Percentiles rank a stretch among this genome's conserved stretches.
Evolutionary conservation across 2,888 invertebrate species (phyloP).

Genomic region (Hypsopygia costalis): DNA sequence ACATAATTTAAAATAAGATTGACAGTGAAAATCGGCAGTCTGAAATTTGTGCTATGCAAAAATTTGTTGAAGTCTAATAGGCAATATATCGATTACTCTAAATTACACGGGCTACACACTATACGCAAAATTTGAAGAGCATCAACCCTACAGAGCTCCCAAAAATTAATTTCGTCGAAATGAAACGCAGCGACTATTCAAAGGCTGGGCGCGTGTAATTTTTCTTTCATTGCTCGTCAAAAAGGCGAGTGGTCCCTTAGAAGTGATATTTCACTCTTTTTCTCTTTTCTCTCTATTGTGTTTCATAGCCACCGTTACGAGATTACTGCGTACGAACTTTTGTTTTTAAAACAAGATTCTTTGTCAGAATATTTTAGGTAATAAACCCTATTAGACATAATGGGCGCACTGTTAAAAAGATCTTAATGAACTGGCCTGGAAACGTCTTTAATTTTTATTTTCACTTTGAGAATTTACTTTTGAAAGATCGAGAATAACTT

Average conservation of each 20-base stretch:
- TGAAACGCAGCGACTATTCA: constrained; percentile 35
- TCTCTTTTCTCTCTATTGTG: neutral
- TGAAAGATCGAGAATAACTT: neutral
- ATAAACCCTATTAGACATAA: constrained; percentile 7
- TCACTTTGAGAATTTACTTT: neutral
- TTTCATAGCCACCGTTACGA: neutral
- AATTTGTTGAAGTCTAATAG: no score
- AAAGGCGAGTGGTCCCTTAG: constrained; percentile 9
- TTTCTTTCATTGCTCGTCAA: constrained; percentile 61
- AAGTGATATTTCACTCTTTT: constrained; percentile 6
- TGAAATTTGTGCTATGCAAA: no score
- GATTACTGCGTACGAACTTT: constrained; percentile 6
- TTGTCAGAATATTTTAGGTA: constrained; percentile 2
- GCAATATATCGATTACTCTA: no score
- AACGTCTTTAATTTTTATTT: neutral
- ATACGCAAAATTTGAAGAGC: no score
- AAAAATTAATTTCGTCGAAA: constrained; percentile 58
- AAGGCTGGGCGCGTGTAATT: constrained; percentile 42
- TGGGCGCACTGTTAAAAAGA: constrained; percentile 3
- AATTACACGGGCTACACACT: no score
- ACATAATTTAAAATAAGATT: no score
- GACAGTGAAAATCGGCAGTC: no score
- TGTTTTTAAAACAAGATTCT: constrained; percentile 8
- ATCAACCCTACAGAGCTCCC: constrained; percentile 7
- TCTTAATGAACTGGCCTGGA: neutral